phyloP scores from a whole-genome alignment of 2,888 invertebrate genomes.

The Idaea aversata region DNA sequence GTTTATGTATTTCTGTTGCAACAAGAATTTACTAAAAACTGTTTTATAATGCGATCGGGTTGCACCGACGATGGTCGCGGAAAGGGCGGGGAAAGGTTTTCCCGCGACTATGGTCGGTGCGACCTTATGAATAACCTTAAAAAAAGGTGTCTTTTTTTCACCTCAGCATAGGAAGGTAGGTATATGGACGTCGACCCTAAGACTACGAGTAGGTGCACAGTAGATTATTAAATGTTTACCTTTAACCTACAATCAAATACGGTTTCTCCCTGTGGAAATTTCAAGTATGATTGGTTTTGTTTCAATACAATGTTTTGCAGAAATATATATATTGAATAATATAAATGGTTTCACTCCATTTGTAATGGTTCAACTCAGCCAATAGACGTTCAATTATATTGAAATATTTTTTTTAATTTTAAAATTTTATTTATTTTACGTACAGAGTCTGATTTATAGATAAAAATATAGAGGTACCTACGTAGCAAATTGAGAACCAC shows the following conservation, averaged over 20 bases:
- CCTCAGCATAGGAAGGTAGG: neutral
- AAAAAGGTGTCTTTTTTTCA: neutral
- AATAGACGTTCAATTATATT: neutral
- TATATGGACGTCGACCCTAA: neutral
- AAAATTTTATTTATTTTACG: neutral
- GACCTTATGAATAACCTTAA: neutral
- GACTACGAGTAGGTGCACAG: neutral
- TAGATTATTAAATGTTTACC: slow-evolving; percentile 34
- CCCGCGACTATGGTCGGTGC: too few relatives aligned
- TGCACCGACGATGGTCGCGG: too few relatives aligned
- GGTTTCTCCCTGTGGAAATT: slow-evolving; percentile 43
- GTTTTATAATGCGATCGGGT: too few relatives aligned
- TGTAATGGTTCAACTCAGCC: neutral
- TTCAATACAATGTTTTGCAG: slow-evolving; percentile 27
- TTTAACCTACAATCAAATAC: slow-evolving; percentile 29
- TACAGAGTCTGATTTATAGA: too few relatives aligned
- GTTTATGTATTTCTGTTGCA: too few relatives aligned
- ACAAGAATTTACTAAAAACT: too few relatives aligned
- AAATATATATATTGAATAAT: slow-evolving; percentile 4
- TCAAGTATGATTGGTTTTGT: slow-evolving; percentile 36
- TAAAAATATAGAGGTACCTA: too few relatives aligned
- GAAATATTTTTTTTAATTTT: neutral
- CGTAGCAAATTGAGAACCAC: too few relatives aligned
- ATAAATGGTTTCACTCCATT: neutral
- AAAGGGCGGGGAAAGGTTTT: too few relatives aligned